Evolutionary conservation across 2,888 invertebrate genomes (phyloP), one percentile per base, ranked within the genome.

Genomic region (Papilio elwesi): DNA sequence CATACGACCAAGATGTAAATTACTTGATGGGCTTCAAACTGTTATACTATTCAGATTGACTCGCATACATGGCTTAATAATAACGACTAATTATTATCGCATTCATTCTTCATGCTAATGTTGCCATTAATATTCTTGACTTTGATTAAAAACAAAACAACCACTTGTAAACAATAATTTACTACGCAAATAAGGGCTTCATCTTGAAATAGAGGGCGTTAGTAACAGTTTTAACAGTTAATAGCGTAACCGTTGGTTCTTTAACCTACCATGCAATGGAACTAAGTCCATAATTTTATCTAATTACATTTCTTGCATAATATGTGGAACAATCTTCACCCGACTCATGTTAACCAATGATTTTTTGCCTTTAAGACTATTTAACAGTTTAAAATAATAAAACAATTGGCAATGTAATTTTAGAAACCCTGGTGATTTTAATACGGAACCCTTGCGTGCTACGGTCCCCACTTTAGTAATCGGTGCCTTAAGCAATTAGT

Each of bases 81-180:
- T 26, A 26, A 26, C 26, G 26, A 26, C 26, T 26, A 26, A 26
- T 26, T 26, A 43, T 63, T 51, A 9, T 9, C 26, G 2, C 48
- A 64, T 53, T 53, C 16, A 11, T n/a, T 59, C 43, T 26, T 52
- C 47, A 64, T 52, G 69, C 36, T 43, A 59, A 62, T 62, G 16
- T 43, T 15, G 49, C 43, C 16, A n/a, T 63, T 13, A 53, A 52
- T 43, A 70, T 70, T 64, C 47, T 48, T 53, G 36, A 43, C 26
- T 43, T 53, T 52, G 59, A 59, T 38, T 59, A n/a, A 59, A 59
- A 59, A 59, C 59, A 59, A 59, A 36, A 59, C 38, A 26, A 26
- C n/a, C 26, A 26, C 59, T 38, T 59, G 59, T 38, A 38, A 9
- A 51, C n/a, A 51, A 38, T 38, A 26, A 57, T 57, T 57, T 57